Evolutionary conservation across 2,888 invertebrate genomes (phyloP), one percentile per base, ranked within the genome.

Genomic region (Papilio elwesi): DNA sequence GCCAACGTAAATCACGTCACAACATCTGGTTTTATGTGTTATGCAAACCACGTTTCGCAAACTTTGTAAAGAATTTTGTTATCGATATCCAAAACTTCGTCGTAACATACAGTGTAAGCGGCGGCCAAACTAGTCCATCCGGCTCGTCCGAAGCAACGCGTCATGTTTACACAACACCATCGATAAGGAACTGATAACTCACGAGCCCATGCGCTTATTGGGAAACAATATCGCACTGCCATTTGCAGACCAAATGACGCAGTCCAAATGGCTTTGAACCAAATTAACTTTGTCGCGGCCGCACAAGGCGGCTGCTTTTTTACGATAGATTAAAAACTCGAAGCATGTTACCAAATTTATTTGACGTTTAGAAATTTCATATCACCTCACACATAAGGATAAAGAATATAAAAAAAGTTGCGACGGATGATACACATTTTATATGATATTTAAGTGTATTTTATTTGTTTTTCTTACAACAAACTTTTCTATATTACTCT

Each of bases 81-180:
- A 36, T 70, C 65, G 71, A 77, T 78, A 80, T 77, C 78, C 74
- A 68, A 68, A 62, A 62, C 43, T 43, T n/a, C 9, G 59, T 62
- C n/a, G 59, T 62, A 15, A 15, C 13, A 5, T 9, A 43, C 59
- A n/a, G 43, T 38, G 59, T 62, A 6, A 43, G 43, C 74, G 74
- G 63, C 69, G 76, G 77, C 78, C 74, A 80, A 82, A 82, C 79
- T 76, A 78, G 76, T 73, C 62, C 74, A 76, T 82, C 79, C 78
- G 78, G 79, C 71, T 63, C 72, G 74, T 73, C 59, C 36, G 47
- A 16, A 55, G 52, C n/a, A 26, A 55, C 72, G 48, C 38, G 52
- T 51, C 69, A 66, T 69, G 49, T 72, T 72, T 72, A 68, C 63
- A 63, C 69, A 65, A 66, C 65, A 73, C 69, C 65, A 73, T 69